Evolutionary conservation across 2,797 vertebrate genomes (phyloP), one percentile per base, ranked within the genome.

Genomic region (Gila robusta): DNA sequence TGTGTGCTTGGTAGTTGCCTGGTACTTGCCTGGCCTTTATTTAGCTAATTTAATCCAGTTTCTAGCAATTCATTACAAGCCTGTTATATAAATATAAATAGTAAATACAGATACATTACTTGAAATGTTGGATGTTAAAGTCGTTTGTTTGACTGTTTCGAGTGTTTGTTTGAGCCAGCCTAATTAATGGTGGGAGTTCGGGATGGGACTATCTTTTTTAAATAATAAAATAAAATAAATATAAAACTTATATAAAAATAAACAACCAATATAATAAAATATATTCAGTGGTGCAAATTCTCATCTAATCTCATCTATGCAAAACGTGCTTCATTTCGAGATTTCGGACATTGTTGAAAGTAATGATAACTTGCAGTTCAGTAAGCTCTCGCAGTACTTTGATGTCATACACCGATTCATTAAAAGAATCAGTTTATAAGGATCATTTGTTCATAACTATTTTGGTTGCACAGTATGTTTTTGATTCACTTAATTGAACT

Each of bases 181-280:
- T 19, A 19, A 37, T 28, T 26, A 74, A 28, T 19, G 2, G 44
- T 73, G n/a, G 6, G n/a, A 28, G 59, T 26, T 16, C 11, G 26
- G 44, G 26, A 49, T 5, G 11, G 17, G 17, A 21, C 44, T 74
- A 5, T 49, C 44, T 3, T 26, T 74, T 76, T 76, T 7, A 11
- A 71, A 72, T 26, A 16, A 71, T 44, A 21, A 72, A 41, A 41
- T n/a, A 71, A 67, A 71, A 71, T 41, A 69, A 69, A 41, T n/a
- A 41, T 71, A 71, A 74, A 74, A n/a, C 12, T 72, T 47, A 28
- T 47, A 73, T 49, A 28, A 44, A 14, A 71, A 47, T 47, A 73
- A 47, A 73, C 17, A 47, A 0, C 3, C 12, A 37, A 16, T 72
- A 16, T 73, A 17, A 28, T 10, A 12, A 47, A 47, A 47, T 14